These are phyloP conservation scores for Muricea muricata DNA, from an alignment of 92 coral and sea anemone genomes.

Conservation along the genomic window DNA sequence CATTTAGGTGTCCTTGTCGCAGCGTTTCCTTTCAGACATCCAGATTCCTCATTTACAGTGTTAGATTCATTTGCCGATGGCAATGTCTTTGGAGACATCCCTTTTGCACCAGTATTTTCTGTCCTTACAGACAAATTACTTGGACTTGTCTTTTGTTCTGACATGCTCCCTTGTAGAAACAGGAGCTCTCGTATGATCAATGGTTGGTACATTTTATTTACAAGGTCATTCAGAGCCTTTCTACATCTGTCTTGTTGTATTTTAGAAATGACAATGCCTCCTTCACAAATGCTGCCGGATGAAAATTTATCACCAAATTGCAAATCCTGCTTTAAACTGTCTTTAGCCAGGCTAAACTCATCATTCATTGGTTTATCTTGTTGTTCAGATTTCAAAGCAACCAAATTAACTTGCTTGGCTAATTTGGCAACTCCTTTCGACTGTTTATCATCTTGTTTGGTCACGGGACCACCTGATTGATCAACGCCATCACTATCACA, in stretches of 20 bases:
- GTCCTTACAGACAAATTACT: constrained; percentile 4
- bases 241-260: constrained; percentile 70
- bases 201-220: constrained; percentile 82
- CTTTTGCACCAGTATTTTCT: background rate
- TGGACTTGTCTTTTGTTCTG: background rate
- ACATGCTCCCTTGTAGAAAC: constrained; percentile 71
- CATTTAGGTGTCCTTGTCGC: constrained; percentile 66
- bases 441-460: too few species aligned
- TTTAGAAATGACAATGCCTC: constrained; percentile 17
- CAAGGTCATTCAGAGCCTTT: constrained; percentile 59
- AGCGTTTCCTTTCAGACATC: background rate
- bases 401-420: background rate
- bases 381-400: background rate
- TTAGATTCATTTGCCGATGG: background rate
- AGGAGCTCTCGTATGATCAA: constrained; percentile 81
- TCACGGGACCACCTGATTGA: background rate
- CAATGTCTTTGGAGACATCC: too few species aligned
- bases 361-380: background rate
- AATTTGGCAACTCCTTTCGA: too few species aligned
- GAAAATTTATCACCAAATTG: background rate
- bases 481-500: background rate
- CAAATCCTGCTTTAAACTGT: too few species aligned
- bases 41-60: background rate
- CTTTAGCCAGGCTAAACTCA: too few species aligned
- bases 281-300: background rate